Conservation (phyloP, 2,797 vertebrate species). For the Acomys russatus region DNA sequence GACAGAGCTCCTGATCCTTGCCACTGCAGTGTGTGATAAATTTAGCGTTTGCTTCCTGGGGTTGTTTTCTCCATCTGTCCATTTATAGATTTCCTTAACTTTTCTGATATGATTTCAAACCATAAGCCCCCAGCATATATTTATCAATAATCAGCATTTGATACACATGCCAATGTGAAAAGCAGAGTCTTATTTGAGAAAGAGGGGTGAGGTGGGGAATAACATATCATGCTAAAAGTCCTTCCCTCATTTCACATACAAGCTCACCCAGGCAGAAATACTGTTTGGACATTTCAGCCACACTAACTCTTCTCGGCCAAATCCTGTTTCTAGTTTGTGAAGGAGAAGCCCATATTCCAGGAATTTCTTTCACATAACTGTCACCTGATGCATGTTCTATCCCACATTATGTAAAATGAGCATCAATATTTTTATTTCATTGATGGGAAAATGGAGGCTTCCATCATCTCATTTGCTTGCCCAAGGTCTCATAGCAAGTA, state of each 20-base stretch:
- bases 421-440: constrained; percentile 18
- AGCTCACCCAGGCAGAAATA: neutral
- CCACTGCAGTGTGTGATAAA: neutral
- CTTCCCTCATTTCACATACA: neutral
- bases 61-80: neutral
- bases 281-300: neutral
- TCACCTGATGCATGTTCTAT: neutral
- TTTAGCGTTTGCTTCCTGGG: neutral
- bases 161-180: neutral
- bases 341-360: neutral
- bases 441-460: neutral
- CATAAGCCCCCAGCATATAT: neutral
- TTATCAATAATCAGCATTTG: neutral
- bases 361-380: neutral
- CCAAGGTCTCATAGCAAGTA: neutral
- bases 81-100: neutral
- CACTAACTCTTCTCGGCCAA: neutral
- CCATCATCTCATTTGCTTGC: neutral
- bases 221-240: neutral
- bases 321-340: neutral
- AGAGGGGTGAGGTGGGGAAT: neutral
- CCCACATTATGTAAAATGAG: constrained; percentile 18
- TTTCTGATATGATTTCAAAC: constrained; percentile 16
- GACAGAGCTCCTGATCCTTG: neutral
- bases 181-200: neutral